A percentile compares a stretch with the other conserved stretches of the same genome.
These are phyloP conservation scores for Cinara cedri DNA, from an alignment of 2,888 invertebrate genomes.

Conservation along the genomic window DNA sequence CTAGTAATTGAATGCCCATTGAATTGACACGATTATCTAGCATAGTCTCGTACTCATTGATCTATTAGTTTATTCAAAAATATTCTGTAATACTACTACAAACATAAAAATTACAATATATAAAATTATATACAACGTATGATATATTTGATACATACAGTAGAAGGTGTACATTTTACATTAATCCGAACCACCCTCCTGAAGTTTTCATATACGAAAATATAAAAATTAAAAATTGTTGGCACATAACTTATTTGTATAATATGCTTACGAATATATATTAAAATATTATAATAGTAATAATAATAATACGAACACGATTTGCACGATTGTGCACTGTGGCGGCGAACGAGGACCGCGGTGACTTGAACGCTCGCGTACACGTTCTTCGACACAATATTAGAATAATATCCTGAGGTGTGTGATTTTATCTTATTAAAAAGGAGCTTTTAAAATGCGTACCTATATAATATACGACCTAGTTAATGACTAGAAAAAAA, in stretches of 20 bases:
- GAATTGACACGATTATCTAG: too few species aligned
- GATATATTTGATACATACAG: too few species aligned
- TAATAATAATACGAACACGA: constrained; percentile 39
- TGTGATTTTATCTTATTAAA: constrained; percentile 37
- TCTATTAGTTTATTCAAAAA: too few species aligned
- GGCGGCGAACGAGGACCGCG: not conserved
- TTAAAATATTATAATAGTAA: constrained; percentile 15
- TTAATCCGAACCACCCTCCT: too few species aligned
- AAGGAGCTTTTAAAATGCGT: constrained; percentile 5
- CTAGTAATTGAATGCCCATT: too few species aligned
- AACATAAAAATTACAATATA: not conserved
- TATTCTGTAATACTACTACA: too few species aligned
- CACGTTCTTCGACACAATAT: constrained; percentile 20
- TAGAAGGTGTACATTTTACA: too few species aligned
- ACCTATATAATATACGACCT: constrained; percentile 29
- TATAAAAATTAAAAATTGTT: constrained; percentile 5
- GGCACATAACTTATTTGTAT: not conserved
- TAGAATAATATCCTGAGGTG: constrained; percentile 23
- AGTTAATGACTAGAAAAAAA: constrained; percentile 23
- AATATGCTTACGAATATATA: not conserved
- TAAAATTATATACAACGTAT: not conserved
- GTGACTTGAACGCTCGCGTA: constrained; percentile 34
- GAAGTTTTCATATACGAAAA: too few species aligned
- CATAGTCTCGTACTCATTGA: too few species aligned
- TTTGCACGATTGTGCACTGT: constrained; percentile 31